Base-by-base conservation (phyloP, 2,888 invertebrate genomes). In the Drepana falcataria region DNA sequence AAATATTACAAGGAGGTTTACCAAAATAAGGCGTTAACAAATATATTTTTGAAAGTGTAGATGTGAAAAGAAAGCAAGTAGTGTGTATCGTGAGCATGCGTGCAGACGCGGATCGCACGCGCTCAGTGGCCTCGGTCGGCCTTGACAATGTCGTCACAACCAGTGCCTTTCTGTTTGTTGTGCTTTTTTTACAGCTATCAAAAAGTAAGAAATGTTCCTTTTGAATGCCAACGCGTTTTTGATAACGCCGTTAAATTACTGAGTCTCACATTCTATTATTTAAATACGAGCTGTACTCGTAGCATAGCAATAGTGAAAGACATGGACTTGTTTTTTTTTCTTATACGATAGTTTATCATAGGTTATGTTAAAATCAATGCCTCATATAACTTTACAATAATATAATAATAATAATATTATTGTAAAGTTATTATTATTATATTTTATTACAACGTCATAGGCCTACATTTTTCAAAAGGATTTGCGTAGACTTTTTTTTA, bases 91-190 rank as follows among this genome's bases (percentile, higher is more conserved):
- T 61, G 69, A 66, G 69, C 71, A 73, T 63, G 62, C 57, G 66
- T 68, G 63, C 65, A 61, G 61, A 67, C 66, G 64, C 63, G 64
- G 66, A 41, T 6, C 41, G 51, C 51, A 41, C 34, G 68, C 69
- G 69, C 44, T 9, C 7, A 3, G 9, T 69, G 75, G 70, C 71
- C 71, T 71, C 69, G 65, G 56, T 70, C 81, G 87, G 79, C 88
- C 88, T 88, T 88, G 87, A 84, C 88, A 87, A 85, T 87, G 87
- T 81, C 84, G 75, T 74, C 69, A 71, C 63, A 60, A 61, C 65
- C 60, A 64, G 64, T 63, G 61, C 66, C 58, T 48, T 55, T 58
- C 59, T 53, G 54, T 55, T 51, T 54, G 52, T 60, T 57, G 51
- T 52, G 54, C 51, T 48, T 37, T 53, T 53, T 53, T 47, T 40